phyloP scores from a whole-genome alignment of 2,888 invertebrate genomes.

The Muschampia plurimacula region DNA sequence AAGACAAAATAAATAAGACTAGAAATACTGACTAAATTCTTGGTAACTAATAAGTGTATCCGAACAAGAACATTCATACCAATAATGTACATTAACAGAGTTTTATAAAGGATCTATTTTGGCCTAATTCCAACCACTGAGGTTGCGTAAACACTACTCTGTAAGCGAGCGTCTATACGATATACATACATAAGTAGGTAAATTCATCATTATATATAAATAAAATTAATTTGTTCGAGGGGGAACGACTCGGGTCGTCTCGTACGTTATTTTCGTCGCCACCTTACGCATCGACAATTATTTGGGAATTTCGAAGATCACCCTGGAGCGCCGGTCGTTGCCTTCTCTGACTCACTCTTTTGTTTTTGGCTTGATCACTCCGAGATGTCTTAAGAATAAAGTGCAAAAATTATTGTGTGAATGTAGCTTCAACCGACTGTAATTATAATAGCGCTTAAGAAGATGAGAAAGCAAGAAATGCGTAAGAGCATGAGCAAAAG shows the following conservation, averaged over 20 bases:
- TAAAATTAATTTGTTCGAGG: constrained; percentile 78
- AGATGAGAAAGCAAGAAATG: constrained; percentile 8
- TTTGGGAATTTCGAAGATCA: constrained; percentile 84
- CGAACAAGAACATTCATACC: constrained; percentile 23
- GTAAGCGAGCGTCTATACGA: constrained; percentile 41
- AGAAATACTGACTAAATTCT: background rate
- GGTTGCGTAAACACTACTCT: constrained; percentile 37
- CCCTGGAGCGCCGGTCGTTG: constrained; percentile 80
- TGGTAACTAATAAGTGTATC: constrained; percentile 25
- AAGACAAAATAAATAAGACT: background rate
- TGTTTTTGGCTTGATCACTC: constrained; percentile 62
- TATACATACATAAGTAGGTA: constrained; percentile 63
- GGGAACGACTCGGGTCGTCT: constrained; percentile 71
- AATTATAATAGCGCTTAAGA: constrained; percentile 8
- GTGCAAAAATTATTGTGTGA: constrained; percentile 28
- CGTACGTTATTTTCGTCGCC: constrained; percentile 78
- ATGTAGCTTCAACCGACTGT: background rate
- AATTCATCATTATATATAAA: constrained; percentile 80
- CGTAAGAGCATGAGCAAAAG: background rate
- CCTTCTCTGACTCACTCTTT: constrained; percentile 77
- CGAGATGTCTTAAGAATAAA: constrained; percentile 39
- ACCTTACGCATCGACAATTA: constrained; percentile 82
- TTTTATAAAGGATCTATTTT: constrained; percentile 43
- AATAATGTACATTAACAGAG: constrained; percentile 37
- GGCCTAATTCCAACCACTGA: constrained; percentile 48